These are phyloP conservation scores for Dermochelys coriacea DNA, from an alignment of 2,797 vertebrate species.

Conservation along the genomic window DNA sequence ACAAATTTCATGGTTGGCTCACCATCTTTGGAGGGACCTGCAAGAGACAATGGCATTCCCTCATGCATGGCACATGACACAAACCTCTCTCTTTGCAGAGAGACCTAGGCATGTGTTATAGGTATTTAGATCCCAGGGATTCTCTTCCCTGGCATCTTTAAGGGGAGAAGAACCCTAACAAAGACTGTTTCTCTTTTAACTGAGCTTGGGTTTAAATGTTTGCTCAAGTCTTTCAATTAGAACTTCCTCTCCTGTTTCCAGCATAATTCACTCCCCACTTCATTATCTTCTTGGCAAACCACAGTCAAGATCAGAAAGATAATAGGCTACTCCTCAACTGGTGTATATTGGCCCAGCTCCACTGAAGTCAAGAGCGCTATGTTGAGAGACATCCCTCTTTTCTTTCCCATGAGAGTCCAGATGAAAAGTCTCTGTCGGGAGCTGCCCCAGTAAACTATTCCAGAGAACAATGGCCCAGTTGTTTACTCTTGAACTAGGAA, in stretches of 20 bases:
- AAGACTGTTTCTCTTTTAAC: background rate
- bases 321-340: background rate
- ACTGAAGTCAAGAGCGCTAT: background rate
- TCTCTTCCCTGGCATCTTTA: rapidly evolving
- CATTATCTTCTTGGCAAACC: slow-evolving; percentile 51
- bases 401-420: slow-evolving; percentile 22
- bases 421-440: background rate
- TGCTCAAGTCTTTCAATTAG: background rate
- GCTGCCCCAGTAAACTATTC: slow-evolving; percentile 24
- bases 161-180: background rate
- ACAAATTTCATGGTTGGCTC: slow-evolving; percentile 94
- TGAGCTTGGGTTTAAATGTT: background rate
- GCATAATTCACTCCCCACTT: background rate
- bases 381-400: background rate
- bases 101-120: too few relatives aligned
- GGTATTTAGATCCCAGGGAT: background rate
- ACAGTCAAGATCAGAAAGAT: background rate
- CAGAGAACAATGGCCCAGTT: slow-evolving; percentile 45
- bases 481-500: slow-evolving; percentile 28
- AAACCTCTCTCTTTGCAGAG: background rate
- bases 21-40: slow-evolving; percentile 78
- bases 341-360: background rate
- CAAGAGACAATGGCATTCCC: background rate
- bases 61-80: background rate
- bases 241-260: background rate